A percentile compares a stretch with the other conserved stretches of the same genome.
These are phyloP conservation scores for Colius striatus DNA, from an alignment of 2,113 vertebrate species.

Conservation along the genomic window DNA sequence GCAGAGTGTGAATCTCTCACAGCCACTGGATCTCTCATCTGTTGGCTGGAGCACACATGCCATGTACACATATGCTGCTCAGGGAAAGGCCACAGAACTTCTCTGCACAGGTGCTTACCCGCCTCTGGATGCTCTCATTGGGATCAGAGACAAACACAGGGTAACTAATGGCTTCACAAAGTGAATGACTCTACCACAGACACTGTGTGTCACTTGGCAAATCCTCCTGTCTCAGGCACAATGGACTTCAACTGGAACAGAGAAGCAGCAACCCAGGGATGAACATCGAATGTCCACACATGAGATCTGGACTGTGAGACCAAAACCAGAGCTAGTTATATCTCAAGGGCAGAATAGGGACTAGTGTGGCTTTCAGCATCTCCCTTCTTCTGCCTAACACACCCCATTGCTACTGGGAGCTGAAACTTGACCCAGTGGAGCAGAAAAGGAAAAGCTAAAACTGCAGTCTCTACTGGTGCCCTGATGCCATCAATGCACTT, in stretches of 20 bases:
- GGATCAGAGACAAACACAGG: background rate
- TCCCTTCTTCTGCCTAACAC: background rate
- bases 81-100: background rate
- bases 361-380: background rate
- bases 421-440: background rate
- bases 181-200: background rate
- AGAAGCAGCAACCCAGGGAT: background rate
- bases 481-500: background rate
- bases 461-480: background rate
- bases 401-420: accelerated
- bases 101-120: background rate
- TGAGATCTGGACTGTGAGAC: background rate
- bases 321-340: background rate
- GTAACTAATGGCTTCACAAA: background rate
- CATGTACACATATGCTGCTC: background rate
- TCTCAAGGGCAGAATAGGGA: background rate
- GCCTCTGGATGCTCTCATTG: background rate
- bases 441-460: background rate
- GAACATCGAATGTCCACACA: background rate
- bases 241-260: background rate
- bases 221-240: background rate
- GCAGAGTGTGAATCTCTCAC: slow-evolving; percentile 13
- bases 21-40: background rate
- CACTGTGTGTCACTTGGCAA: background rate
- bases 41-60: background rate